Percentiles rank a stretch among this genome's conserved stretches.
phyloP scores from a whole-genome alignment of 2,113 vertebrate genomes.

The Murina feae region DNA sequence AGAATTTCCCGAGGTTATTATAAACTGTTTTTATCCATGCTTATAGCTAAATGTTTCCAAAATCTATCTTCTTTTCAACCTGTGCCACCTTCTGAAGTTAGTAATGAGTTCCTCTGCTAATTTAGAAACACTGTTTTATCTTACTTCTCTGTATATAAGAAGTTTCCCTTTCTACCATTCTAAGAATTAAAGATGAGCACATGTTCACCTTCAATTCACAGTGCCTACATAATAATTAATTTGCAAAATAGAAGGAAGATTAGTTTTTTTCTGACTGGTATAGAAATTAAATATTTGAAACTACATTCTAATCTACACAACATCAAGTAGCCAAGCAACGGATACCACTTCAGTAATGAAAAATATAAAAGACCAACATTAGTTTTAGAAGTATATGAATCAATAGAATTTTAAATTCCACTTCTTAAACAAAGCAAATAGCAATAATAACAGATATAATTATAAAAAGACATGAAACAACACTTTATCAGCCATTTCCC shows the following conservation, averaged over 20 bases:
- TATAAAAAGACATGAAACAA: background rate
- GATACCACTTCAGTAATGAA: background rate
- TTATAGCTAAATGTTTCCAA: background rate
- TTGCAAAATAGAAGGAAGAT: background rate
- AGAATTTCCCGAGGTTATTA: slow-evolving; percentile 11
- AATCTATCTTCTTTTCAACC: background rate
- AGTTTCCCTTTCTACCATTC: background rate
- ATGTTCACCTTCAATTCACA: slow-evolving; percentile 17
- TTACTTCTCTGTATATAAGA: slow-evolving; percentile 23
- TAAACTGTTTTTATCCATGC: background rate
- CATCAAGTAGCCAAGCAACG: slow-evolving; percentile 42
- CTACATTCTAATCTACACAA: background rate
- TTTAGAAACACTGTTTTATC: background rate
- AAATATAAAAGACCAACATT: background rate
- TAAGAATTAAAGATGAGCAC: slow-evolving; percentile 3
- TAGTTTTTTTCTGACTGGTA: background rate
- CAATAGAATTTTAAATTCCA: slow-evolving; percentile 25
- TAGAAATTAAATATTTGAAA: slow-evolving; percentile 11
- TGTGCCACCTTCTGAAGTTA: background rate
- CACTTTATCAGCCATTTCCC: background rate
- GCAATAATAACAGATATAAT: background rate
- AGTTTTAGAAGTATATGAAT: slow-evolving; percentile 16
- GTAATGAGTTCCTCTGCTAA: background rate
- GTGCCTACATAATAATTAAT: background rate
- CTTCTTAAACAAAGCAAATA: slow-evolving; percentile 37